A percentile compares a stretch with the other conserved stretches of the same genome.
Conservation (phyloP, 2,888 invertebrate species). For the Pseudolycoriella hygida region DNA sequence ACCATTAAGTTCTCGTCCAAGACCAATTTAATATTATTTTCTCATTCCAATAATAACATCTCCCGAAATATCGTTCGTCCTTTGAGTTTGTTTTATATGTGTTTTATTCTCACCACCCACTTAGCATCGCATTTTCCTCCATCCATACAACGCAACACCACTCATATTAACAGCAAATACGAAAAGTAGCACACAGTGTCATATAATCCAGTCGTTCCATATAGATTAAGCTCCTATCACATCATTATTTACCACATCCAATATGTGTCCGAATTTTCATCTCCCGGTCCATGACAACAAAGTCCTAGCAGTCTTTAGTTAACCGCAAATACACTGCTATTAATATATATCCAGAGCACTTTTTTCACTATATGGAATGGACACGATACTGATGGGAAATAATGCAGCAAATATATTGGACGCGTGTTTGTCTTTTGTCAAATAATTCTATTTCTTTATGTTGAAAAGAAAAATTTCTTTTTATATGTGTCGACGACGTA, state of each 20-base stretch:
- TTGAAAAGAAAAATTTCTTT: constrained; percentile 1
- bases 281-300: background rate
- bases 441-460: constrained; percentile 3
- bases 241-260: constrained; percentile 7
- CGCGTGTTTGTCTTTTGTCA: constrained; percentile 2
- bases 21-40: constrained; percentile 2
- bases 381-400: no score
- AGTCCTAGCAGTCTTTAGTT: no score
- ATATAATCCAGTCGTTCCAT: constrained; percentile 7
- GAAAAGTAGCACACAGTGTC: background rate
- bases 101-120: no score
- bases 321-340: no score
- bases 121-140: no score
- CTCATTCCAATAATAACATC: background rate
- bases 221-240: constrained; percentile 6
- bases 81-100: background rate
- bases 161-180: no score
- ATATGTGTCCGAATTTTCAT: constrained; percentile 5
- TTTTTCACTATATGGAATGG: no score
- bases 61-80: background rate
- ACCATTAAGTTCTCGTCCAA: constrained; percentile 3
- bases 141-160: no score
- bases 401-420: background rate
- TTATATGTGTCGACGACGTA: background rate
- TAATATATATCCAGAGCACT: no score